Conservation (phyloP, 2,797 vertebrate genomes). For the Sylvilagus floridanus region DNA sequence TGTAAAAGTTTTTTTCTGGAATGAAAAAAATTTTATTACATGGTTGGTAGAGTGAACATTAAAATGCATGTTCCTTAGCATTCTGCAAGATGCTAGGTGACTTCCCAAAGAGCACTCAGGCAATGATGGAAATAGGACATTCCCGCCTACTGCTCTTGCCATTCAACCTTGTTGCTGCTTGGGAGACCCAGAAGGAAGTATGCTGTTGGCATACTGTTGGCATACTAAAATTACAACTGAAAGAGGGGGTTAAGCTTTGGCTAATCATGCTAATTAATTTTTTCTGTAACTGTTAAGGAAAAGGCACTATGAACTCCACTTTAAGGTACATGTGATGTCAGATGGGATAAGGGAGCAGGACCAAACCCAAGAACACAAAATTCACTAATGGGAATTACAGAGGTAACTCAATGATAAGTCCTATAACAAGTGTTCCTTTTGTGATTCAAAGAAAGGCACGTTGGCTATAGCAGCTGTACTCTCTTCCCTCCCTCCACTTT, state of each 20-base stretch:
- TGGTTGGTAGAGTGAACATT: fast-evolving
- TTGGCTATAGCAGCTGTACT: fast-evolving
- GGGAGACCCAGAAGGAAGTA: too few relatives aligned
- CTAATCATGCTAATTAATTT: background rate
- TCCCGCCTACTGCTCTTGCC: fast-evolving
- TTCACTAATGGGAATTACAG: background rate
- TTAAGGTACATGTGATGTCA: background rate
- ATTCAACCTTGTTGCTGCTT: background rate
- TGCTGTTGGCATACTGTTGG: too few relatives aligned
- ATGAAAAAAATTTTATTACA: background rate
- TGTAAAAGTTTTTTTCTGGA: background rate
- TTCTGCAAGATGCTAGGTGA: fast-evolving
- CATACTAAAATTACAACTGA: background rate
- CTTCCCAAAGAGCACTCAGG: fast-evolving
- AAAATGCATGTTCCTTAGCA: fast-evolving
- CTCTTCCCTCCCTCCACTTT: fast-evolving
- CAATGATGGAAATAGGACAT: fast-evolving
- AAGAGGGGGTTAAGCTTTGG: background rate
- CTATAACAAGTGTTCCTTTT: background rate
- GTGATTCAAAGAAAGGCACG: background rate
- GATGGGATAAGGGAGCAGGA: too few relatives aligned
- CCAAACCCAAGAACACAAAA: background rate
- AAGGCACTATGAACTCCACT: fast-evolving
- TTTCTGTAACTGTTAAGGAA: background rate
- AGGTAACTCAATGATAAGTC: background rate